Percentiles rank a stretch among this genome's conserved stretches.
These are phyloP conservation scores for Cyanoliseus patagonus DNA, from an alignment of 2,113 vertebrate genomes.

Conservation along the genomic window DNA sequence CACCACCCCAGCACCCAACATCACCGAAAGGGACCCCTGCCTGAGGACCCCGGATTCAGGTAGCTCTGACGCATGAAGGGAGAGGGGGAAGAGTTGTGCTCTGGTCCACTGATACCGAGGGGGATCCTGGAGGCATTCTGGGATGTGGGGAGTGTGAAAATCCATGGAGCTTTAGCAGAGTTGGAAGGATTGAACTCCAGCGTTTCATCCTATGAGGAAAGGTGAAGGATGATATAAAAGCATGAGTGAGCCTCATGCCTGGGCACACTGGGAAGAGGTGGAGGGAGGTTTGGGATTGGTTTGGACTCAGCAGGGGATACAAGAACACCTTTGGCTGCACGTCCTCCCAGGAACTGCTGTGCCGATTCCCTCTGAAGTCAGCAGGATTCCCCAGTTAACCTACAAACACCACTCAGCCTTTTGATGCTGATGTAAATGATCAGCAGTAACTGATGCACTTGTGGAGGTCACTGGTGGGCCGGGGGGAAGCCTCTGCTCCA, in stretches of 20 bases:
- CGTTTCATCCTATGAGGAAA: accelerated
- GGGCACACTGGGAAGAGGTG: not conserved
- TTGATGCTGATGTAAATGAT: not conserved
- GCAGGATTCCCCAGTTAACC: not conserved
- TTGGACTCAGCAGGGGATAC: not conserved
- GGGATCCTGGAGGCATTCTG: not conserved
- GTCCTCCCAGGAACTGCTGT: not conserved
- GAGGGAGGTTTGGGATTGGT: not conserved
- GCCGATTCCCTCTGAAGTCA: not conserved
- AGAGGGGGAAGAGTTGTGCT: not conserved
- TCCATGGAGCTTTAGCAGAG: not conserved
- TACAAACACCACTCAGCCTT: not conserved
- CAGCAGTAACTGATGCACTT: not conserved
- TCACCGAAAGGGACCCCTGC: not conserved
- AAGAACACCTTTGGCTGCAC: accelerated
- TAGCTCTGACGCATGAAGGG: not conserved
- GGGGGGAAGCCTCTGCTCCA: not conserved
- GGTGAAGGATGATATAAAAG: accelerated
- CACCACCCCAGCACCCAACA: accelerated
- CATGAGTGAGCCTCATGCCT: accelerated
- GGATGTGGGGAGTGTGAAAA: not conserved
- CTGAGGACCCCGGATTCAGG: accelerated
- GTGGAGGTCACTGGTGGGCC: not conserved
- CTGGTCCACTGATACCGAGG: no score
- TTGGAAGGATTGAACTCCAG: not conserved